A percentile compares a stretch with the other conserved stretches of the same genome.
Evolutionary conservation across 2,113 vertebrate genomes (phyloP).

Genomic region (Phrynosoma blainvillii): DNA sequence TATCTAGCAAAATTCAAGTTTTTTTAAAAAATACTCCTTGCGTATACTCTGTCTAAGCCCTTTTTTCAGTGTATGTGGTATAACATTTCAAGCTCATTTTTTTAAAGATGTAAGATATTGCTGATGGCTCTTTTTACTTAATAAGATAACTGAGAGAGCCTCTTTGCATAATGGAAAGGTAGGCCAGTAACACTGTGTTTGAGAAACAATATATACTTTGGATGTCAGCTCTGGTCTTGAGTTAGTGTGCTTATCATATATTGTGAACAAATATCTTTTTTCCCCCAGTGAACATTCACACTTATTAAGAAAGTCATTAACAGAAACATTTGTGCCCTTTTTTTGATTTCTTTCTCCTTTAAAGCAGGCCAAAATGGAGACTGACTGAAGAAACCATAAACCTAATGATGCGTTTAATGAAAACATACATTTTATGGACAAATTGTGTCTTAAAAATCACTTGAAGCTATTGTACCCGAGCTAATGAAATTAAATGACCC

Average conservation of each 20-base stretch:
- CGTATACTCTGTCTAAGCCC: background rate
- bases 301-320: constrained; percentile 76
- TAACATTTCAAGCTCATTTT: background rate
- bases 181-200: background rate
- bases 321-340: constrained; percentile 77
- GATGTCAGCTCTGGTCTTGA: constrained; percentile 36
- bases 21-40: background rate
- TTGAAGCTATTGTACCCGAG: constrained; percentile 65
- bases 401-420: constrained; percentile 85
- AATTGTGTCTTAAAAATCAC: constrained; percentile 79
- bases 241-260: constrained; percentile 65
- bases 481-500: constrained; percentile 79
- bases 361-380: constrained; percentile 74
- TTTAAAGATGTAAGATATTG: background rate
- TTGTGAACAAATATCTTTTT: constrained; percentile 69
- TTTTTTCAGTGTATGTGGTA: background rate
- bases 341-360: constrained; percentile 80
- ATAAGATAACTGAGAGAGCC: no score
- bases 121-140: background rate
- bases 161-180: background rate
- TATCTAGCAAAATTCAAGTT: background rate
- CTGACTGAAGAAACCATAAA: constrained; percentile 80
- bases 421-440: constrained; percentile 81
- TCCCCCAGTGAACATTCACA: constrained; percentile 71
- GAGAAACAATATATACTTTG: background rate